These are phyloP conservation scores for Lacerta bilineata DNA, from an alignment of 2,797 vertebrate species.

Conservation along the genomic window DNA sequence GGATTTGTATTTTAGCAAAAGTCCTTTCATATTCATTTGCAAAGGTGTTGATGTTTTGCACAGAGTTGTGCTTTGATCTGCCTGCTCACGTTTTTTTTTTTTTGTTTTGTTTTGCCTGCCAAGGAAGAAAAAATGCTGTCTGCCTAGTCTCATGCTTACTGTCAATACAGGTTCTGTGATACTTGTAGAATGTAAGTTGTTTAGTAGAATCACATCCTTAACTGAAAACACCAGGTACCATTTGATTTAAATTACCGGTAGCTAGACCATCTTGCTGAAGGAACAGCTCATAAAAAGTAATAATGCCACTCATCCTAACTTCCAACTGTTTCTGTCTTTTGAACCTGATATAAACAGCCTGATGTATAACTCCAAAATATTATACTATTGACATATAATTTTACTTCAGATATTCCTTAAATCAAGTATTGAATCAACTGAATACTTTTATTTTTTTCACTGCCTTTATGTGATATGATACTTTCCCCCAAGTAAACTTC, in stretches of 20 bases:
- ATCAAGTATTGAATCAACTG: background rate
- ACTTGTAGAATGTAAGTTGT: background rate
- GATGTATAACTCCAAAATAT: background rate
- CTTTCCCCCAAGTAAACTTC: no score
- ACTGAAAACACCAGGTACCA: background rate
- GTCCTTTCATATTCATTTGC: background rate
- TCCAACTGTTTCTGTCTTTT: accelerated
- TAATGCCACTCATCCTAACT: background rate
- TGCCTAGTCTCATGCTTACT: background rate
- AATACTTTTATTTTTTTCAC: conserved; percentile 9
- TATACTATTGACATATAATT: accelerated
- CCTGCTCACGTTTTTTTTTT: background rate
- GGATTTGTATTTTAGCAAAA: conserved; percentile 9
- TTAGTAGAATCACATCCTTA: background rate
- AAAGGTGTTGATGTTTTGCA: background rate
- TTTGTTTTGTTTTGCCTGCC: background rate
- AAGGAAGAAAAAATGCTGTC: background rate
- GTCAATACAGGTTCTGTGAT: background rate
- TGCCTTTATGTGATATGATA: background rate
- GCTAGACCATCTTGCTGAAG: accelerated
- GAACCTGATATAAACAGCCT: accelerated
- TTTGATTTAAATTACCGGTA: background rate
- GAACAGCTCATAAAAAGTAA: background rate
- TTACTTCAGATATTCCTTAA: accelerated
- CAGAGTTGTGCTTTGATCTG: background rate